Evolutionary conservation across 2,797 vertebrate genomes (phyloP).

Genomic region (Propithecus perrieri): DNA sequence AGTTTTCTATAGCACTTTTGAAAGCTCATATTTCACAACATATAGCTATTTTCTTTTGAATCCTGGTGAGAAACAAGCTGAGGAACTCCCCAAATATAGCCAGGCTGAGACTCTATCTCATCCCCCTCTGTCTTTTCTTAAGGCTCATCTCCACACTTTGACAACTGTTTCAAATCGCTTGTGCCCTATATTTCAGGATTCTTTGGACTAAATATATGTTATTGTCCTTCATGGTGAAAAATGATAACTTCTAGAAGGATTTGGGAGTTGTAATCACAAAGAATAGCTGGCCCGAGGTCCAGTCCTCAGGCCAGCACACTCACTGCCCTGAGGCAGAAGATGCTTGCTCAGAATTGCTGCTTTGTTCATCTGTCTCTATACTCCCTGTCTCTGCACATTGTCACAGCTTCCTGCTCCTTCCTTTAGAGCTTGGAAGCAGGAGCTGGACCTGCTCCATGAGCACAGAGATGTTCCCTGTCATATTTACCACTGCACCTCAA

Average conservation of each 20-base stretch:
- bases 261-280: neutral
- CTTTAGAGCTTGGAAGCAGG: neutral
- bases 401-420: neutral
- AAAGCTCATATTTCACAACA: conserved; percentile 48
- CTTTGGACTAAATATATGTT: conserved; percentile 58
- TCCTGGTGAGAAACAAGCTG: conserved; percentile 45
- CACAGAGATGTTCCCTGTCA: neutral
- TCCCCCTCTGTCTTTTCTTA: neutral
- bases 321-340: neutral
- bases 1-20: conserved; percentile 50
- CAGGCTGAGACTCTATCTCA: neutral
- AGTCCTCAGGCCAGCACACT: neutral
- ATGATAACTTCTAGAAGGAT: neutral
- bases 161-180: neutral
- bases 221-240: conserved; percentile 78
- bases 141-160: neutral
- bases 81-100: conserved; percentile 4
- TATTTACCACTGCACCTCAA: neutral
- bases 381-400: neutral
- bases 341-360: neutral
- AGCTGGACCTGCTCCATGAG: neutral
- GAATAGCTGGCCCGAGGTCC: neutral
- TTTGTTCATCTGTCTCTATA: neutral
- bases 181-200: neutral
- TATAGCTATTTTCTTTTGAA: conserved; percentile 59